Evolutionary conservation across 2,113 vertebrate species (phyloP).

Genomic region (Perca schrenkii): DNA sequence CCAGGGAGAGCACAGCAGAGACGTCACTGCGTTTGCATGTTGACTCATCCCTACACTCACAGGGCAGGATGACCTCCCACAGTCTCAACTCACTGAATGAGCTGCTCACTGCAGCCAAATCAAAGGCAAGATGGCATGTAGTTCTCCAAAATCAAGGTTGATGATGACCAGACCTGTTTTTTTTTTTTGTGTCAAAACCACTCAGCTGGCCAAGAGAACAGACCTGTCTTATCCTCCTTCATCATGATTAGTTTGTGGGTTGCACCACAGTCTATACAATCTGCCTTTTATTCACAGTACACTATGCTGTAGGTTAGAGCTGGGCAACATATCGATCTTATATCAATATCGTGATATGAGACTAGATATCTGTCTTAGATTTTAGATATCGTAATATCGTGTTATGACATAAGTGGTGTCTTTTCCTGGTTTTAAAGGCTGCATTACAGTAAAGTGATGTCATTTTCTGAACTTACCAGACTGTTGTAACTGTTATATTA

Average conservation of each 20-base stretch:
- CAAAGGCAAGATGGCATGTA: not conserved
- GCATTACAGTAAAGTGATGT: no score
- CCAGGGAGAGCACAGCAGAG: conserved; percentile 27
- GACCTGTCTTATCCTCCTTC: not conserved
- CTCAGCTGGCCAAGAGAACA: not conserved
- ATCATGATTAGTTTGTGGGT: not conserved
- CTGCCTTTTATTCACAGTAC: not conserved
- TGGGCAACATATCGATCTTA: no score
- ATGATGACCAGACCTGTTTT: not conserved
- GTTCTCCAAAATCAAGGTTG: not conserved
- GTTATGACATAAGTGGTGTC: no score
- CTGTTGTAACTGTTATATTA: no score
- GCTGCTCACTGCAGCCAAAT: not conserved
- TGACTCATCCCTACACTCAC: conserved; percentile 50
- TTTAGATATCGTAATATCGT: no score
- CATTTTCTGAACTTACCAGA: no score
- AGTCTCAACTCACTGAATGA: conserved; percentile 21
- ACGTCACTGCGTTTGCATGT: conserved; percentile 32
- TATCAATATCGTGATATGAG: no score
- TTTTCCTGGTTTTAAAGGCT: no score
- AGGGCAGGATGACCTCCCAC: conserved; percentile 54
- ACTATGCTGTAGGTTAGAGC: not conserved
- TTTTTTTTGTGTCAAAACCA: not conserved
- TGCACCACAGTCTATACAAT: no score
- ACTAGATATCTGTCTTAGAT: no score